These are phyloP conservation scores for Parasteatoda tepidariorum DNA, from an alignment of 1,140 invertebrate genomes.

Conservation along the genomic window DNA sequence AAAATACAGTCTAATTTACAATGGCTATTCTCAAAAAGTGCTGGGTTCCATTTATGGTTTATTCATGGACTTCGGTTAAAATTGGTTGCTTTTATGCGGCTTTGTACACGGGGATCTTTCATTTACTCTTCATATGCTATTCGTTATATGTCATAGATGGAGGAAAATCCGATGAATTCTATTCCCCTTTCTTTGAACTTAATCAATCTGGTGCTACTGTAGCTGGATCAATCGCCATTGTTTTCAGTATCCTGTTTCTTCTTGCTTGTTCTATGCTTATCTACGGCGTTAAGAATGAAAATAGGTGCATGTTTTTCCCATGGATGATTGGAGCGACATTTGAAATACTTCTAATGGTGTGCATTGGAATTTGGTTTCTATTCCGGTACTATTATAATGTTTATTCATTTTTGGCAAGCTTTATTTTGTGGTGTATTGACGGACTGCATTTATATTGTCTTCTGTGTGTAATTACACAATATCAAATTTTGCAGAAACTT, in stretches of 20 bases:
- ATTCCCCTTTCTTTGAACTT: slow-evolving; percentile 58
- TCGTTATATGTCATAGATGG: slow-evolving; percentile 56
- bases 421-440: slow-evolving; percentile 77
- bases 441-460: slow-evolving; percentile 89
- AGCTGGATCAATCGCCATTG: slow-evolving; percentile 12
- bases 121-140: slow-evolving; percentile 55
- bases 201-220: background rate
- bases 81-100: slow-evolving; percentile 61
- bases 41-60: slow-evolving; percentile 61
- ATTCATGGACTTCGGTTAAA: slow-evolving; percentile 59
- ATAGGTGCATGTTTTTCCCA: slow-evolving; percentile 61
- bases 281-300: slow-evolving; percentile 39
- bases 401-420: slow-evolving; percentile 79
- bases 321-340: slow-evolving; percentile 60
- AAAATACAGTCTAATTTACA: background rate
- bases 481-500: slow-evolving; percentile 80
- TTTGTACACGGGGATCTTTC: slow-evolving; percentile 57
- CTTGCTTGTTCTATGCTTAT: slow-evolving; percentile 10
- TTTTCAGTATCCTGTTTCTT: slow-evolving; percentile 29
- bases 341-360: slow-evolving; percentile 58
- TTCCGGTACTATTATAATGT: slow-evolving; percentile 62
- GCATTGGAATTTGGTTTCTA: slow-evolving; percentile 59
- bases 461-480: slow-evolving; percentile 85
- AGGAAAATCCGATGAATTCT: slow-evolving; percentile 58
- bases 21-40: slow-evolving; percentile 59